These are phyloP conservation scores for Hyles vespertilio DNA, from an alignment of 1,140 invertebrate genomes.

Conservation along the genomic window DNA sequence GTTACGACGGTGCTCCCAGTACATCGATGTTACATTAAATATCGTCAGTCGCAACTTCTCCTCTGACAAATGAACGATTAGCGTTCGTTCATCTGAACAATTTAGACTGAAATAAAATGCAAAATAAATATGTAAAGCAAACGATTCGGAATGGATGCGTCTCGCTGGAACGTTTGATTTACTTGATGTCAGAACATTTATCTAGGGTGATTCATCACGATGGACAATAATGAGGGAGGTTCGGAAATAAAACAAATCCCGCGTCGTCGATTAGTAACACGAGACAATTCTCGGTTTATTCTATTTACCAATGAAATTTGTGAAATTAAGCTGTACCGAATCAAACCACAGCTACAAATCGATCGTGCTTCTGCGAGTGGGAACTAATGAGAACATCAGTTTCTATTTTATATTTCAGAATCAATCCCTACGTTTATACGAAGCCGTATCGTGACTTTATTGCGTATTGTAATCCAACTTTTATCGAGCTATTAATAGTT, in stretches of 20 bases:
- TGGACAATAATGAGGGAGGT: conserved; percentile 51
- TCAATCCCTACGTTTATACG: not conserved
- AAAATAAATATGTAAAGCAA: conserved; percentile 47
- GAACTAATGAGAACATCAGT: conserved; percentile 6
- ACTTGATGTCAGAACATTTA: conserved; percentile 56
- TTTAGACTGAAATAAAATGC: conserved; percentile 37
- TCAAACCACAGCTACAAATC: conserved; percentile 7
- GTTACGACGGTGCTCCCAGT: not conserved
- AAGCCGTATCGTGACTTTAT: no score
- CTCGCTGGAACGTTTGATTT: conserved; percentile 44
- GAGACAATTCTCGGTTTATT: conserved; percentile 33
- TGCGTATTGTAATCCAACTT: no score
- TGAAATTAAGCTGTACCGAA: conserved; percentile 16
- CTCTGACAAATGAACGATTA: conserved; percentile 36
- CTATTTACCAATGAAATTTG: conserved; percentile 13
- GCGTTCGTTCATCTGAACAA: conserved; percentile 28
- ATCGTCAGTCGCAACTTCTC: conserved; percentile 27
- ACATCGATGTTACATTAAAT: conserved; percentile 23
- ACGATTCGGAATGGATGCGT: conserved; percentile 41
- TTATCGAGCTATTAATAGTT: no score
- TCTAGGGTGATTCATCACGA: conserved; percentile 65
- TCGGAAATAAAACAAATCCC: conserved; percentile 52
- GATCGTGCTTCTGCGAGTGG: conserved; percentile 18
- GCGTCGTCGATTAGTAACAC: conserved; percentile 58
- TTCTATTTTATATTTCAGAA: not conserved